Evolutionary conservation across 2,113 vertebrate genomes (phyloP), one percentile per base, ranked within the genome.

Genomic region (Corythaixoides concolor): DNA sequence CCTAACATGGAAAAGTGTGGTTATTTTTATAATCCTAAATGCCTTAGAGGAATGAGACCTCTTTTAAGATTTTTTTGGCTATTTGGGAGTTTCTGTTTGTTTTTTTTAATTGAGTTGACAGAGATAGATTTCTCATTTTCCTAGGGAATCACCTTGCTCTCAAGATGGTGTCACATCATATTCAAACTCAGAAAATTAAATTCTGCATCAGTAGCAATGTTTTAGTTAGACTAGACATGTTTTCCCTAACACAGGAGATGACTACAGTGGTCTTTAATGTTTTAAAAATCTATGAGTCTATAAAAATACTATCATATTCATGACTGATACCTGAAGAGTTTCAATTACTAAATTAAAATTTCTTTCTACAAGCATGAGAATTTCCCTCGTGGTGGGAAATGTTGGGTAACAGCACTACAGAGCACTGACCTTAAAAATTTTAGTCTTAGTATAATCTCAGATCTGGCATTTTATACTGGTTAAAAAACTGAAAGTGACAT

Each of bases 21-120:
- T 22, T 43, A 2, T 1, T 77, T 76, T 49, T 37, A 41, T 18
- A 85, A 28, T 77, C 73, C 17, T 41, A 80, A 84, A 87, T 73
- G 24, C 4, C 6, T 73, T 50, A 63, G 22, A 64, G 12, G 50
- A 81, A 87, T 0, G 0, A 72, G 26, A 69, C 3, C 53, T 1
- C 0, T 59, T 77, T 88, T 39, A 7, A 50, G 6, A 1, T 6
- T 52, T 53, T 85, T 87, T 41, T 52, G 4, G 2, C 7, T 58
- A 5, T 13, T 37, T 10, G 7, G 8, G 4, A 30, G 4, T 0
- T 35, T 85, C 84, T 58, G 8, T 49, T 47, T 58, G 5, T 0
- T 11, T 66, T 89, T 60, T 35, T 22, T n/a, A n/a, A n/a, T 19
- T 52, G 12, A 59, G 7, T 22, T 60, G 66, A 66, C 11, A 66